Conservation (phyloP, 35 echinoderm and acorn worm species). For the Hemicentrotus pulcherrimus region DNA sequence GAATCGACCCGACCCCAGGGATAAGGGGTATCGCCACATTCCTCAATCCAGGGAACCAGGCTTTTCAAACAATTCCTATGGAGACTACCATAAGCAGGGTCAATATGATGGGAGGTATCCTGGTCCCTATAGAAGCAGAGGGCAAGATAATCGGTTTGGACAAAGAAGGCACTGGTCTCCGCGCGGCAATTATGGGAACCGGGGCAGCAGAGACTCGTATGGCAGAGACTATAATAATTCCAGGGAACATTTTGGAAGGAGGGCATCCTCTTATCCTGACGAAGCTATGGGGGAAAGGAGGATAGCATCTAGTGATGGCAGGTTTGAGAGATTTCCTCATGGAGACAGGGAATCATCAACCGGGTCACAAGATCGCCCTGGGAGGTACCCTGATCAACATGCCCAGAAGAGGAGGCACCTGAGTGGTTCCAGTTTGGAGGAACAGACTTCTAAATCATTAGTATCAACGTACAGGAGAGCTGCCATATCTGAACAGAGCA, state of each 20-base stretch:
- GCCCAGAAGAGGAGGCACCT: neutral
- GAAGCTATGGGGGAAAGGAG: neutral
- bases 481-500: neutral
- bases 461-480: neutral
- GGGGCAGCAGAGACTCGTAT: neutral
- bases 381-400: neutral
- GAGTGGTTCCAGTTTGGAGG: neutral
- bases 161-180: neutral
- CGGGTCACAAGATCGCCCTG: neutral
- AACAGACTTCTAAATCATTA: neutral
- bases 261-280: neutral
- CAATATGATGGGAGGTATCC: neutral
- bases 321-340: neutral
- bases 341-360: neutral
- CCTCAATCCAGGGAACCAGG: neutral
- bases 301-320: neutral
- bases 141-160: neutral
- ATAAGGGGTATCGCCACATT: neutral
- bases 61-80: neutral
- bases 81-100: slow-evolving; percentile 5
- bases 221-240: neutral
- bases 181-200: neutral
- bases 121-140: neutral
- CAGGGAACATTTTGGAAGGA: neutral
- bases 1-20: slow-evolving; percentile 22